Conservation (phyloP, 2,888 invertebrate genomes). For the Lasioglossum vierecki region DNA sequence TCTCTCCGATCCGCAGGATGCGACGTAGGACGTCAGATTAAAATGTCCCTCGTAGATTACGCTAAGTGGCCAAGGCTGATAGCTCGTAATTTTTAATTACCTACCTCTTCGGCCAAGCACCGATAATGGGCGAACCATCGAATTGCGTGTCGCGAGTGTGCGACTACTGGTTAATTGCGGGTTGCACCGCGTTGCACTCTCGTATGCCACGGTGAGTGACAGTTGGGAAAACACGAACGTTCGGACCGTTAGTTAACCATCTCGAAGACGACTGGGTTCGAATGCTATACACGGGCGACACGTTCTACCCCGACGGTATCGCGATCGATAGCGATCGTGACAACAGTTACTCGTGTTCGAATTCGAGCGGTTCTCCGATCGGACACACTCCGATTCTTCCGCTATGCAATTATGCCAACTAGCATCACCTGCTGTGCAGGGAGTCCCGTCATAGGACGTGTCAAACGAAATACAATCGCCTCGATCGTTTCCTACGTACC, state of each 20-base stretch:
- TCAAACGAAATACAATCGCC: background rate
- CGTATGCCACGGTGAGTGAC: conserved; percentile 14
- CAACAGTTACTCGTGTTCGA: conserved; percentile 58
- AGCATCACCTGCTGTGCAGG: conserved; percentile 47
- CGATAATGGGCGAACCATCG: background rate
- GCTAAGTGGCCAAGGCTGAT: background rate
- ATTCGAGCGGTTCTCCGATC: conserved; percentile 47
- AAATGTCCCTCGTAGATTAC: conserved; percentile 9
- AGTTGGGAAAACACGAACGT: conserved; percentile 46
- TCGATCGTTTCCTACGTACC: background rate
- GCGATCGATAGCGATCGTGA: conserved; percentile 60
- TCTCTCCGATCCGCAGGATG: background rate
- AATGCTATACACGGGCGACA: conserved; percentile 46
- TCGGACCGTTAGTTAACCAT: conserved; percentile 52
- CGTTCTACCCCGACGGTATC: conserved; percentile 47
- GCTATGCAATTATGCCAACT: conserved; percentile 62
- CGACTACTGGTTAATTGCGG: conserved; percentile 28
- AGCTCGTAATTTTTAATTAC: conserved; percentile 24
- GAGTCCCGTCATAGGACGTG: background rate
- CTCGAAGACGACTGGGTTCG: conserved; percentile 42
- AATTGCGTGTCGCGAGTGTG: conserved; percentile 1
- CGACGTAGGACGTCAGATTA: background rate
- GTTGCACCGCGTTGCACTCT: background rate
- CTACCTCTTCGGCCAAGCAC: background rate
- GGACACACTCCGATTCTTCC: conserved; percentile 33